Base-by-base conservation (phyloP, 2,797 vertebrate species). In the Podarcis lilfordi region DNA sequence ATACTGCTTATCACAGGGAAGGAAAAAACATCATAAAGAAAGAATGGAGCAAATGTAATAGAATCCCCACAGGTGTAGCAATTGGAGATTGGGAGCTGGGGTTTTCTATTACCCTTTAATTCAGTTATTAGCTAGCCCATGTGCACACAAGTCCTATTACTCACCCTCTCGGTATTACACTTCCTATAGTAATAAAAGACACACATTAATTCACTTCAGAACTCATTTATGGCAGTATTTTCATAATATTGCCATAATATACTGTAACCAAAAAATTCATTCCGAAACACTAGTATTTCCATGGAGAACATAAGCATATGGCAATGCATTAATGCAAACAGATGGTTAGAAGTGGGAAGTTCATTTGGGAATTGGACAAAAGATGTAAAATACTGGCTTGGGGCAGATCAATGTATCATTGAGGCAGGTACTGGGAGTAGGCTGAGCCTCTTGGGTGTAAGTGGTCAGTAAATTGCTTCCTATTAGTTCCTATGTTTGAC, bases 221-320 rank as follows among this genome's bases (percentile, higher is more conserved):
- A 61, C 0, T 9, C 15, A 40, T 81, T 88, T 6, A 0, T 89
- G 37, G 13, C 68, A 75, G 1, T 8, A 23, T 85, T 92, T 88
- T 92, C n/a, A n/a, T 85, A 90, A 32, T 25, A 59, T 85, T 68
- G 43, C 75, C 88, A 77, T 82, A 86, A 85, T 3, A 8, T 8
- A 11, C 35, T 35, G 61, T 27, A 74, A 82, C 0, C 66, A 15
- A 43, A 69, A 90, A 87, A 89, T 79, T 87, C 0, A 25, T 21
- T 80, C 84, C 8, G 27, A 71, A 76, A 66, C 17, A 23, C 59
- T 40, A 64, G 8, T 55, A 75, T 82, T 81, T 86, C 17, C 55
- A 50, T 8, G 0, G 86, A 50, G 83, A 85, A 88, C 1, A 6
- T 0, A 4, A 72, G 88, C 45, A 0, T 1, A 23, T 0, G 0